phyloP scores from a whole-genome alignment of 2,888 invertebrate genomes.

The Drosophila pegasa region DNA sequence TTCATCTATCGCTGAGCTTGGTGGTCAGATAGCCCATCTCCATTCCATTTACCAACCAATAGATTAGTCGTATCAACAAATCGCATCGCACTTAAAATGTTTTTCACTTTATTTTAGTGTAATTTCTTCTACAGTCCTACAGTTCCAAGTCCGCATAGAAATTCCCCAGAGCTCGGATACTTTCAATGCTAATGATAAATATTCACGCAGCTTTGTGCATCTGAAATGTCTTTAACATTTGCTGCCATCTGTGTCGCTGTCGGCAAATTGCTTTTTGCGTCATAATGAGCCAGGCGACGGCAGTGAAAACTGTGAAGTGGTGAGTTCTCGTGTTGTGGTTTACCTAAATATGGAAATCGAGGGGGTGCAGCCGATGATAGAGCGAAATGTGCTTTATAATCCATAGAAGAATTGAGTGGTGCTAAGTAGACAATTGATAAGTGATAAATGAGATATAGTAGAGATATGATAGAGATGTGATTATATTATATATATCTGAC shows the following conservation, averaged over 20 bases:
- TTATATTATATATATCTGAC: too few relatives aligned
- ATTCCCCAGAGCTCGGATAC: conserved; percentile 24
- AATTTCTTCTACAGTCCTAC: conserved; percentile 14
- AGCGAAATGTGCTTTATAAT: neutral
- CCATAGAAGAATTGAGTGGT: neutral
- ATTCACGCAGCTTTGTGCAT: neutral
- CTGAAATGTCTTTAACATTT: conserved; percentile 15
- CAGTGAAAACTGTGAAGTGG: conserved; percentile 19
- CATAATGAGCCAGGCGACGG: conserved; percentile 28
- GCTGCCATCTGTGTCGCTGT: conserved; percentile 27
- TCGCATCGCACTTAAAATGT: conserved; percentile 17
- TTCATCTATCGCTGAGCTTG: neutral
- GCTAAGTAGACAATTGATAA: too few relatives aligned
- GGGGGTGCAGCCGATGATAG: neutral
- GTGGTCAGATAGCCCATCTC: neutral
- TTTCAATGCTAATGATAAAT: conserved; percentile 24
- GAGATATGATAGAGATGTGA: too few relatives aligned
- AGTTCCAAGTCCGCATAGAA: conserved; percentile 7
- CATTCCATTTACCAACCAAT: conserved; percentile 1
- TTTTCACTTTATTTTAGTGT: conserved; percentile 24
- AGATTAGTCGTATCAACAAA: conserved; percentile 20
- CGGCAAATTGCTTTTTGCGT: conserved; percentile 46
- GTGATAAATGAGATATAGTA: too few relatives aligned
- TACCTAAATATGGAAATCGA: too few relatives aligned
- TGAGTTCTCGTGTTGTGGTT: conserved; percentile 1